Evolutionary conservation across 2,888 invertebrate genomes (phyloP).

Genomic region (Lasioglossum oenotherae): DNA sequence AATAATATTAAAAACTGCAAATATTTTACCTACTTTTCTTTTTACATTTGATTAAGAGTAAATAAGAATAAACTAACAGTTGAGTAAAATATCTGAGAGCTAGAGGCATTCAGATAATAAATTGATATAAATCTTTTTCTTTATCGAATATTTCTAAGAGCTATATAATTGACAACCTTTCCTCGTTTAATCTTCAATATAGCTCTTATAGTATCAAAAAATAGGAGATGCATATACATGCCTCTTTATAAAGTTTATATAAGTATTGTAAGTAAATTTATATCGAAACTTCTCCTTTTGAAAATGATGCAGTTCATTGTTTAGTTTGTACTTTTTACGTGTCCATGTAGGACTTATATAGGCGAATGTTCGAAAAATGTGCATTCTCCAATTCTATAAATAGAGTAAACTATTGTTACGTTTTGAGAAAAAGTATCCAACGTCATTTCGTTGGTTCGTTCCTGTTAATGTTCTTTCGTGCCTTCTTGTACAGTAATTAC

Average conservation of each 20-base stretch:
- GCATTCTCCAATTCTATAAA: background rate
- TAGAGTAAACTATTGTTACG: background rate
- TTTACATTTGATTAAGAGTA: constrained; percentile 12
- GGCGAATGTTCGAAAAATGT: background rate
- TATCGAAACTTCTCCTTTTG: background rate
- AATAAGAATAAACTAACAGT: constrained; percentile 1
- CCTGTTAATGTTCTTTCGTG: background rate
- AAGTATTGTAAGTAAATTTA: background rate
- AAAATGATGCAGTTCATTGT: background rate
- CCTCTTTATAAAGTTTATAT: constrained; percentile 22
- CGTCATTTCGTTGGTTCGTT: constrained; percentile 4
- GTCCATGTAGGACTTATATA: background rate
- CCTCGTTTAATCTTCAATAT: background rate
- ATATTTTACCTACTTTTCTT: constrained; percentile 4
- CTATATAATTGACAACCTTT: constrained; percentile 2
- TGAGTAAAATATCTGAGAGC: constrained; percentile 7
- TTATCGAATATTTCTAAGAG: background rate
- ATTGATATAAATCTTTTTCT: constrained; percentile 1
- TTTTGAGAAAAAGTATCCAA: constrained; percentile 2
- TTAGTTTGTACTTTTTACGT: constrained; percentile 8
- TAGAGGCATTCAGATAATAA: constrained; percentile 12
- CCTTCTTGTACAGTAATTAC: constrained; percentile 41
- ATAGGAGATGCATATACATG: constrained; percentile 17
- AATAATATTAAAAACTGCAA: background rate
- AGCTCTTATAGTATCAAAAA: constrained; percentile 10